Percentiles rank a stretch among this genome's conserved stretches.
Evolutionary conservation across 2,113 vertebrate species (phyloP).

Genomic region (Coptodon rendalli): DNA sequence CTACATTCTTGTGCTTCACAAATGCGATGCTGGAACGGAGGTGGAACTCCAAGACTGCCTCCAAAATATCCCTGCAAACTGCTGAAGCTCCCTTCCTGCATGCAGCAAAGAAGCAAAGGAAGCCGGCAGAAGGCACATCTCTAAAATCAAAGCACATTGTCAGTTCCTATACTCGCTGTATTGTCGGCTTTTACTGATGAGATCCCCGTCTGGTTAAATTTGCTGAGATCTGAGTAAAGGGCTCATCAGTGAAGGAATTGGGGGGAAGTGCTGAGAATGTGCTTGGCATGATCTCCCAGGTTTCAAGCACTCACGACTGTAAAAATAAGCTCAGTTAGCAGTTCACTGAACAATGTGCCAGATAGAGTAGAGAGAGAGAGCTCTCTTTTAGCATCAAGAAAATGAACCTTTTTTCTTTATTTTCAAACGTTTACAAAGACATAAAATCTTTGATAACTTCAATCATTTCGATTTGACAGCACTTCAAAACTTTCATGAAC

Average conservation of each 20-base stretch:
- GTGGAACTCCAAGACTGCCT: background rate
- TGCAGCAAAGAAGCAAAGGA: background rate
- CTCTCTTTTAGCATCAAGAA: background rate
- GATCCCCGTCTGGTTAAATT: slow-evolving; percentile 6
- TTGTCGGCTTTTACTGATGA: slow-evolving; percentile 1
- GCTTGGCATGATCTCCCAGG: background rate
- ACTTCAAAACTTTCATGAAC: background rate
- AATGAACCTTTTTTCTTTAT: background rate
- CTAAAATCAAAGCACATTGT: background rate
- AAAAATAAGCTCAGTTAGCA: background rate
- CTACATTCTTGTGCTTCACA: background rate
- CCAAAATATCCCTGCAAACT: background rate
- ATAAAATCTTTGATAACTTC: background rate
- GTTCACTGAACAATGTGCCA: background rate
- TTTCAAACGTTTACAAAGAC: background rate
- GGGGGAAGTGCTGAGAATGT: background rate
- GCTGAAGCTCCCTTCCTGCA: background rate
- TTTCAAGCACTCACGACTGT: background rate
- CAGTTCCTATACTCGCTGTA: background rate
- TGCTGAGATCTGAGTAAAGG: slow-evolving; percentile 12
- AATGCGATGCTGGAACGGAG: background rate
- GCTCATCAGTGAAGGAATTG: background rate
- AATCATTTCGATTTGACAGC: background rate
- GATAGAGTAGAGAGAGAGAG: background rate
- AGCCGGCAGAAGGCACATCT: background rate